These are phyloP conservation scores for Rhagonycha fulva DNA, from an alignment of 2,888 invertebrate genomes.

Conservation along the genomic window DNA sequence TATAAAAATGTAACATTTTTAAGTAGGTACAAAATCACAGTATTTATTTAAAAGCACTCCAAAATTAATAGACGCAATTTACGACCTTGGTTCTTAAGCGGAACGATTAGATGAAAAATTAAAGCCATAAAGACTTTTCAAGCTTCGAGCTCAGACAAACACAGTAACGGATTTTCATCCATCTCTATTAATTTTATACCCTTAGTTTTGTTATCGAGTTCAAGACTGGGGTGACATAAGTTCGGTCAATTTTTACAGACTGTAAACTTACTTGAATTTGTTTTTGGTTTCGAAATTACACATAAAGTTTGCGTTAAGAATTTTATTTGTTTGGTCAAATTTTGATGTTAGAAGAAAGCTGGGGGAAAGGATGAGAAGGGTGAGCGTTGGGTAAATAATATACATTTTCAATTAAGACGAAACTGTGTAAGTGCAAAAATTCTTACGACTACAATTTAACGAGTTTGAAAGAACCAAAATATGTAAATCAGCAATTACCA, in stretches of 20 bases:
- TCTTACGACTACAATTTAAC: conserved; percentile 1
- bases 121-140: conserved; percentile 40
- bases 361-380: neutral
- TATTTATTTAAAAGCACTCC: too few relatives aligned
- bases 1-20: too few relatives aligned
- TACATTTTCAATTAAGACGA: neutral
- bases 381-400: neutral
- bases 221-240: conserved; percentile 25
- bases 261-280: neutral
- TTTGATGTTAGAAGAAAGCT: neutral
- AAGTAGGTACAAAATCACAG: too few relatives aligned
- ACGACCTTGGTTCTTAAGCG: too few relatives aligned
- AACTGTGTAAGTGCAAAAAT: neutral
- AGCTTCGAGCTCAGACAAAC: conserved; percentile 37
- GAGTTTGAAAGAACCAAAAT: conserved; percentile 4
- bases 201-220: conserved; percentile 40
- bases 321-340: neutral
- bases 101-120: conserved; percentile 36
- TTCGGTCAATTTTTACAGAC: conserved; percentile 42
- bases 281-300: neutral
- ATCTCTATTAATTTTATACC: conserved; percentile 45
- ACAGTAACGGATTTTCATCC: conserved; percentile 36
- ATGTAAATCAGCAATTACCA: conserved; percentile 22
- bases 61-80: too few relatives aligned
- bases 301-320: neutral